Evolutionary conservation across 92 coral and sea anemone species (phyloP).

Genomic region (Meandrina meandrites): DNA sequence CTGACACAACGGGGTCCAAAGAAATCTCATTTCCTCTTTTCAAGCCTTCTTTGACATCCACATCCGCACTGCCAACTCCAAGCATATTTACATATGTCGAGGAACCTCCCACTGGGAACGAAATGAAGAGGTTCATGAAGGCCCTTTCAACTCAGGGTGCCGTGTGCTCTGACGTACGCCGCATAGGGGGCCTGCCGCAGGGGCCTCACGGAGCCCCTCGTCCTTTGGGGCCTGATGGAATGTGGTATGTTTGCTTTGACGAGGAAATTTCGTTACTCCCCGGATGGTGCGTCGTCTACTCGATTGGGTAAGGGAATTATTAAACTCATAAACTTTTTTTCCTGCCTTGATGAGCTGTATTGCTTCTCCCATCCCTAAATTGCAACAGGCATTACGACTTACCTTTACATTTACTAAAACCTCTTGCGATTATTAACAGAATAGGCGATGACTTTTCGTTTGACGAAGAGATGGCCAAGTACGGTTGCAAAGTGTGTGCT

Average conservation of each 20-base stretch:
- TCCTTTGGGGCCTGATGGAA: conserved; percentile 87
- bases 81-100: conserved; percentile 52
- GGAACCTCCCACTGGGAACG: conserved; percentile 70
- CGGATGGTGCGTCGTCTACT: conserved; percentile 77
- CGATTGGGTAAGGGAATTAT: conserved; percentile 76
- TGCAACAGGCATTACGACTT: not conserved
- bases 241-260: conserved; percentile 94
- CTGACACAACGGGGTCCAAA: not conserved
- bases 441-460: conserved; percentile 87
- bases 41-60: not conserved
- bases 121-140: conserved; percentile 64
- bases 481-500: conserved; percentile 88
- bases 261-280: conserved; percentile 59
- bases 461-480: conserved; percentile 80
- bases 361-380: not conserved
- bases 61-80: not conserved
- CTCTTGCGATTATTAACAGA: conserved; percentile 29
- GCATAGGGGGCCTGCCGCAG: conserved; percentile 76
- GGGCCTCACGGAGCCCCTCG: conserved; percentile 62
- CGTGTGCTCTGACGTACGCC: conserved; percentile 79
- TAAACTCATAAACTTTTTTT: not conserved
- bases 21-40: not conserved
- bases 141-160: conserved; percentile 86
- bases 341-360: not conserved
- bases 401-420: not conserved